Conservation (phyloP, 2,113 vertebrate genomes). For the Cephalophus harveyi region DNA sequence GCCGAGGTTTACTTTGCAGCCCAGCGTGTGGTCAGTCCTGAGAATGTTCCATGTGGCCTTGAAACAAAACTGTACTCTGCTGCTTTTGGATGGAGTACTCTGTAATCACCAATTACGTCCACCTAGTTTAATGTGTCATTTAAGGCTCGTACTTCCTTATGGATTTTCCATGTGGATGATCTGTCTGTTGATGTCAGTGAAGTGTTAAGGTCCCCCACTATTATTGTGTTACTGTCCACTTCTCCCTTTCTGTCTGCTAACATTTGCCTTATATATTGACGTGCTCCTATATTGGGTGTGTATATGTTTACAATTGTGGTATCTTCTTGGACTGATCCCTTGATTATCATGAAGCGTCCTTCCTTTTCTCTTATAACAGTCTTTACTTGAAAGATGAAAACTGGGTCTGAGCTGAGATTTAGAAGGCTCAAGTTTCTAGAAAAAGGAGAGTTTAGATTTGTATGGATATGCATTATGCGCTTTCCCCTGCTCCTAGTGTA, state of each 20-base stretch:
- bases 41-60: background rate
- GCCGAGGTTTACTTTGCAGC: background rate
- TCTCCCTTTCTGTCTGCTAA: background rate
- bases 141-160: background rate
- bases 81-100: background rate
- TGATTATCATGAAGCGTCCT: background rate
- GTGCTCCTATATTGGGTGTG: background rate
- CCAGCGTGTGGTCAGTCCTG: background rate
- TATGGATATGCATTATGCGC: background rate
- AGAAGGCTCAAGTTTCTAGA: constrained; percentile 14
- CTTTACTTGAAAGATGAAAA: background rate
- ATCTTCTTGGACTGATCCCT: background rate
- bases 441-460: background rate
- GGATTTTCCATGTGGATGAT: background rate
- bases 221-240: background rate
- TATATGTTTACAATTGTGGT: background rate
- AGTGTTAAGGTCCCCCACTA: background rate
- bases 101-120: background rate
- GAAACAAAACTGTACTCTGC: background rate
- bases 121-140: background rate
- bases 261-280: background rate
- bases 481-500: background rate
- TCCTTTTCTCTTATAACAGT: background rate
- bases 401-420: background rate
- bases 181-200: background rate